Percentiles rank a stretch among this genome's conserved stretches.
Evolutionary conservation across 2,113 vertebrate species (phyloP).

Genomic region (Pseudorasbora parva): DNA sequence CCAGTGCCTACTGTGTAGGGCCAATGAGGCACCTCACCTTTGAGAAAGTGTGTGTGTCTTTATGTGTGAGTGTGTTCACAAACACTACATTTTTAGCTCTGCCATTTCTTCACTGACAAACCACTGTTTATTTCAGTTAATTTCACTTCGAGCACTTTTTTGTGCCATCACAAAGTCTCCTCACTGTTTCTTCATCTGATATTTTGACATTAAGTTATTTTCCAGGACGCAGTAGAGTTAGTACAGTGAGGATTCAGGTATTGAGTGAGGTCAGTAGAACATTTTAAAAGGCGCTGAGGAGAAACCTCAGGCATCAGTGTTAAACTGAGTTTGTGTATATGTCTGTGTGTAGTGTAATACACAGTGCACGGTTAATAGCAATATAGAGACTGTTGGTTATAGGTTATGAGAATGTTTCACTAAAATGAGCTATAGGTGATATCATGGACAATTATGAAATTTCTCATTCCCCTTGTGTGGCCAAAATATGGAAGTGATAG

Average conservation of each 20-base stretch:
- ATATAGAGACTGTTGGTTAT: constrained; percentile 4
- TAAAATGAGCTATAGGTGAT: background rate
- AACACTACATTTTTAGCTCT: constrained; percentile 71
- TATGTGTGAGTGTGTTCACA: constrained; percentile 61
- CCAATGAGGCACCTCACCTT: constrained; percentile 57
- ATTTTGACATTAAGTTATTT: background rate
- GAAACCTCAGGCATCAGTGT: constrained; percentile 11
- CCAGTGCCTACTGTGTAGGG: constrained; percentile 60
- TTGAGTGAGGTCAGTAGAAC: constrained; percentile 27
- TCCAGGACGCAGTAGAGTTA: background rate
- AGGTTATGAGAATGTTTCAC: background rate
- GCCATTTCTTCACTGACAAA: constrained; percentile 70
- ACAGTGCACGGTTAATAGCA: background rate
- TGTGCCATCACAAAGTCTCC: constrained; percentile 12
- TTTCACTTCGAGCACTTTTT: constrained; percentile 40
- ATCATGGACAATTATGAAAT: background rate
- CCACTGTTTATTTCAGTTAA: constrained; percentile 1
- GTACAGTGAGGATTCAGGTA: background rate
- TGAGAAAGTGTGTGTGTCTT: constrained; percentile 56
- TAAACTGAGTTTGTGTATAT: background rate
- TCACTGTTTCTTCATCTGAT: background rate
- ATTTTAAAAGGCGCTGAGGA: constrained; percentile 1
- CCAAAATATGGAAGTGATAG: background rate
- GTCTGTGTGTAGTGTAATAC: background rate
- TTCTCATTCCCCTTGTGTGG: constrained; percentile 16